Evolutionary conservation across 2,888 invertebrate species (phyloP), one percentile per base, ranked within the genome.

Genomic region (Nipponacmea schrenckii): DNA sequence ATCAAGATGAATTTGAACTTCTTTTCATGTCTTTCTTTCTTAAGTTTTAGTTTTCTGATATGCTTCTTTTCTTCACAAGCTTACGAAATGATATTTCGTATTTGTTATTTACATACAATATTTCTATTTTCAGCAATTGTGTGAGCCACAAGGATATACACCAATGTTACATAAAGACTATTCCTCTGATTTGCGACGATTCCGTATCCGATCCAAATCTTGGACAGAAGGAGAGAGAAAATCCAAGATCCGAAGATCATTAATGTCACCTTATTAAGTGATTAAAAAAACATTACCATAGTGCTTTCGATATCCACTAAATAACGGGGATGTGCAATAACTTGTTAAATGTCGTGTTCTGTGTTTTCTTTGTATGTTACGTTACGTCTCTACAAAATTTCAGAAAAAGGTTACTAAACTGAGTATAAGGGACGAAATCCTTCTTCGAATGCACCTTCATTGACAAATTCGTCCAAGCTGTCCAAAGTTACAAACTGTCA

Each of bases 111-210:
- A 39, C 10, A 39, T 8, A 3, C 4, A 39, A 39, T 39, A 10
- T 5, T 39, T 39, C 39, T 39, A 14, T 12, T 56, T 56, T 56
- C 50, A 56, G 56, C 24, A 20, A 3, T 56, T 56, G 14, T 56
- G 56, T 20, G 56, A 56, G 24, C 56, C 56, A 20, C 24, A 24
- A 1, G 56, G 20, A 56, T 56, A 56, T 56, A 56, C 56, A 24
- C 56, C 56, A 2, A 56, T 56, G 56, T 56, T 56, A 56, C 56
- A 56, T 14, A 56, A 56, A 56, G 56, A 56, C 24, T 24, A 56
- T 24, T 24, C 20, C 24, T 20, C 56, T 0, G 56, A 56, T 24
- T 24, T 56, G 20, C 20, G 56, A 24, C 20, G 14, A 10, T 56
- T 56, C 56, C 56, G 56, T 3, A 56, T 24, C 10, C 20, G 56